Conservation (phyloP, 2,113 vertebrate genomes). For the Halichoeres trimaculatus region DNA sequence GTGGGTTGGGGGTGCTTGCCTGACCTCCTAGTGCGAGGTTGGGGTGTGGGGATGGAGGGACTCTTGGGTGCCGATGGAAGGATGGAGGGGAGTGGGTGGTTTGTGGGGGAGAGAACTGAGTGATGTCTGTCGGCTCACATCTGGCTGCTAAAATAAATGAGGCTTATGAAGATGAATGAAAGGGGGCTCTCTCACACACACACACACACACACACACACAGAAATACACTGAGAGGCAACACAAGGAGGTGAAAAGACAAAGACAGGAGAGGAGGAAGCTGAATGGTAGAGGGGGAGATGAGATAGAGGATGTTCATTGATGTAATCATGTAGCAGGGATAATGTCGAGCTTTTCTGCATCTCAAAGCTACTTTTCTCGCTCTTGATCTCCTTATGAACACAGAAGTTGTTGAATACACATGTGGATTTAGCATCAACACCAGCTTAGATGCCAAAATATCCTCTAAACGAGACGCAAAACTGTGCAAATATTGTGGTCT, state of each 20-base stretch:
- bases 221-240: constrained; percentile 20
- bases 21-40: constrained; percentile 83
- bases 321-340: constrained; percentile 8
- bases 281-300: constrained; percentile 2
- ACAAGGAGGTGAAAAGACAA: constrained; percentile 33
- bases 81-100: background rate
- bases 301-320: background rate
- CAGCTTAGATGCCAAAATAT: constrained; percentile 6
- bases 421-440: background rate
- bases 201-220: constrained; percentile 12
- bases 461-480: background rate
- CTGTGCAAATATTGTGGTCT: background rate
- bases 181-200: constrained; percentile 59
- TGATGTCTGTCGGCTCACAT: constrained; percentile 96
- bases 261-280: constrained; percentile 11
- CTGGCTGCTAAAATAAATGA: constrained; percentile 95
- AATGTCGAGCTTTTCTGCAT: background rate
- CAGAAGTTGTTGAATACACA: constrained; percentile 6
- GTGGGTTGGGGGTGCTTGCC: constrained; percentile 67
- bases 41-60: constrained; percentile 45
- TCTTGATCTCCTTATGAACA: background rate
- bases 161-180: constrained; percentile 95
- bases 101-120: constrained; percentile 82
- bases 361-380: background rate
- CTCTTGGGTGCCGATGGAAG: constrained; percentile 39